phyloP scores from a whole-genome alignment of 1,140 invertebrate species.

The Sinella curviseta region DNA sequence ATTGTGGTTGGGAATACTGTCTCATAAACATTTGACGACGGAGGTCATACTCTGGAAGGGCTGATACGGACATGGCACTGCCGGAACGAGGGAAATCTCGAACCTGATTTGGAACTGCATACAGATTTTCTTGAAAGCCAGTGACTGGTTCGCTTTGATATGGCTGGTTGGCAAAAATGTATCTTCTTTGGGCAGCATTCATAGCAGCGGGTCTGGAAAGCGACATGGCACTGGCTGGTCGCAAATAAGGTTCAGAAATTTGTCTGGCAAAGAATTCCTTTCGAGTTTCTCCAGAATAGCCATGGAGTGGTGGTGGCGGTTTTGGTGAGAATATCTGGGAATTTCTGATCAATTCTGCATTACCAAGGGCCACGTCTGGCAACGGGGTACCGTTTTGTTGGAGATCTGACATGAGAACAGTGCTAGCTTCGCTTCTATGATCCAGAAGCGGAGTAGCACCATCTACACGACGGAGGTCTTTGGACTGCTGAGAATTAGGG shows the following conservation, averaged over 20 bases:
- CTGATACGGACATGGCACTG: background rate
- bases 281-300: background rate
- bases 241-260: slow-evolving; percentile 1
- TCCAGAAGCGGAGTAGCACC: background rate
- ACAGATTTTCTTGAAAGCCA: background rate
- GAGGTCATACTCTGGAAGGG: background rate
- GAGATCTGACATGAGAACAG: background rate
- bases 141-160: background rate
- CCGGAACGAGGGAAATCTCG: background rate
- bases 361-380: background rate
- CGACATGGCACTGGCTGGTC: slow-evolving; percentile 7
- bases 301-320: background rate
- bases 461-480: background rate
- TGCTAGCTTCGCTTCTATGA: background rate
- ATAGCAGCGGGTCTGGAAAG: background rate
- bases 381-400: background rate
- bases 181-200: background rate
- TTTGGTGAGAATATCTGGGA: slow-evolving; percentile 16
- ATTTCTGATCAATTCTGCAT: background rate
- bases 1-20: background rate
- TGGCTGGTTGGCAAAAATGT: background rate
- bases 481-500: background rate
- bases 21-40: background rate
- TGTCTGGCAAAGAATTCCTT: slow-evolving; percentile 16
- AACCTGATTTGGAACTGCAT: background rate